Conservation (phyloP, 2,113 vertebrate species). For the Osmerus eperlanus region DNA sequence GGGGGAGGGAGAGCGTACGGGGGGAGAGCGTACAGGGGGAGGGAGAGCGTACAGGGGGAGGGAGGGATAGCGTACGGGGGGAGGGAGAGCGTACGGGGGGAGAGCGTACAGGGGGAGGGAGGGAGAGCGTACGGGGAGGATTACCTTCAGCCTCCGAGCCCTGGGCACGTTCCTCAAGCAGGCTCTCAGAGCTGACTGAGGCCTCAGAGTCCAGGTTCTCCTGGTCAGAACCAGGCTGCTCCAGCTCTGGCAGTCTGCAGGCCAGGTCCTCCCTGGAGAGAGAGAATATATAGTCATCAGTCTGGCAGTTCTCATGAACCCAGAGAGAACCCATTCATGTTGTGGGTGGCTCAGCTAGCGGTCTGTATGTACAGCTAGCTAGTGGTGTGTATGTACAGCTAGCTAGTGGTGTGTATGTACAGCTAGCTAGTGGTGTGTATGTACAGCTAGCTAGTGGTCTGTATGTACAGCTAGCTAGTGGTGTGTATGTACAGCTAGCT, state of each 20-base stretch:
- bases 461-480: too few relatives aligned
- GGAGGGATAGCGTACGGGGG: too few relatives aligned
- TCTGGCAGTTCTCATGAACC: too few relatives aligned
- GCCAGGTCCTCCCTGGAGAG: conserved; percentile 86
- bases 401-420: too few relatives aligned
- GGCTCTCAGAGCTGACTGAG: conserved; percentile 91
- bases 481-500: too few relatives aligned
- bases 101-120: conserved; percentile 56
- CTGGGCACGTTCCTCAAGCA: conserved; percentile 80
- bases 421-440: too few relatives aligned
- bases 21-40: conserved; percentile 23
- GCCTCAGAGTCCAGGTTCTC: conserved; percentile 93
- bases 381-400: too few relatives aligned
- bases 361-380: too few relatives aligned
- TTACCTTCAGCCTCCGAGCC: conserved; percentile 83
- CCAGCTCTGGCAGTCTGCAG: conserved; percentile 89
- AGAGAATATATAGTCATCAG: background rate
- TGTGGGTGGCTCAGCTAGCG: too few relatives aligned
- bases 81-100: background rate
- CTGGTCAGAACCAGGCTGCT: conserved; percentile 91
- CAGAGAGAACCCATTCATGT: too few relatives aligned
- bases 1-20: too few relatives aligned
- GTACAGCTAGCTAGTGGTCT: too few relatives aligned
- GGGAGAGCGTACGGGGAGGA: conserved; percentile 55
- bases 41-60: conserved; percentile 57